Evolutionary conservation across 2,113 vertebrate genomes (phyloP), one percentile per base, ranked within the genome.

Genomic region (Leptocoma aspasia): DNA sequence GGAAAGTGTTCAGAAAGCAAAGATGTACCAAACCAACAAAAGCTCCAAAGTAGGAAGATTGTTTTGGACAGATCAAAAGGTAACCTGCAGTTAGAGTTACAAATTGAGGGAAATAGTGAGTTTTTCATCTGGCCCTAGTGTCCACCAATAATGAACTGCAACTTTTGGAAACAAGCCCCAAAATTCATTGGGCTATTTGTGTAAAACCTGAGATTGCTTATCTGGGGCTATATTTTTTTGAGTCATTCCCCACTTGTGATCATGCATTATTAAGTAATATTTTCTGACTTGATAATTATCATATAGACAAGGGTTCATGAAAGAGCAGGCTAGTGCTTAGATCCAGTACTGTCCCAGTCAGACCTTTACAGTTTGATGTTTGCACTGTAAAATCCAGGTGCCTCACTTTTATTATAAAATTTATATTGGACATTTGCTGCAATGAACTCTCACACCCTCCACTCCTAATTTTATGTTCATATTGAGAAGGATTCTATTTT

Each of bases 401-500:
- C 68, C 71, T 88, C 61, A 57, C 21, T 96, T 94, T 95, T 94
- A 95, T 88, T 73, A 59, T 22, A 66, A 31, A 53, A 83, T 91
- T 92, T 95, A 94, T 92, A 94, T 53, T 79, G 37, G 76, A 66
- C 3, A 5, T 90, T 92, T 95, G 77, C 73, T 93, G 86, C 77
- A 89, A 71, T 82, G 68, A 78, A 87, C 56, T 90, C 49, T 89
- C 61, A 78, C 56, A 91, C 45, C 28, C 31, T 82, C 56, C 63
- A 72, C 92, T 88, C 82, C 60, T 42, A 35, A 37, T 95, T 96
- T 91, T 85, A 92, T 61, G 31, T 76, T 87, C 77, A 73, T 78
- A 64, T 70, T 95, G 92, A 91, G 90, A 96, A 94, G 23, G 24
- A 47, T 71, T 90, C 54, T 63, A 65, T 86, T 93, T 95, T 93